These are phyloP conservation scores for Amniataba percoides DNA, from an alignment of 2,797 vertebrate species.

Conservation along the genomic window DNA sequence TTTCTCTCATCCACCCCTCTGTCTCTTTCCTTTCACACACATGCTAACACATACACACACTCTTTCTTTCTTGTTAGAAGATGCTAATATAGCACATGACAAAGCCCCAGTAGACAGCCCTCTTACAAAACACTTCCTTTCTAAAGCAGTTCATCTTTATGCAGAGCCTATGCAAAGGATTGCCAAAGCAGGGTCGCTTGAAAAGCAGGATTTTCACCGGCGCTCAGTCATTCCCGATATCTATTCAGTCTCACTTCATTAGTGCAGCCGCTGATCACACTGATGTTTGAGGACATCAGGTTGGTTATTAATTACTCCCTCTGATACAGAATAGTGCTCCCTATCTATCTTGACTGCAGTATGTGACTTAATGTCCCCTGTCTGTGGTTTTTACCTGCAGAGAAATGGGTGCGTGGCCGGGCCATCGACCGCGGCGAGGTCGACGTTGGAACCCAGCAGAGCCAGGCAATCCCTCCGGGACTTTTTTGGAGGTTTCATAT, in stretches of 20 bases:
- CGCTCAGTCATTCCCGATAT: constrained; percentile 61
- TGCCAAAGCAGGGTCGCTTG: constrained; percentile 50
- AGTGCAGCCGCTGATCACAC: constrained; percentile 65
- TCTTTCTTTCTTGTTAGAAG: constrained; percentile 71
- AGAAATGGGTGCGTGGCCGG: constrained; percentile 92
- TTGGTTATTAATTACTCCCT: constrained; percentile 67
- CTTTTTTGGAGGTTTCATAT: constrained; percentile 98
- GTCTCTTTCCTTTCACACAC: constrained; percentile 44
- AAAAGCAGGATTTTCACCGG: constrained; percentile 66
- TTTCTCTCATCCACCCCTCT: constrained; percentile 45
- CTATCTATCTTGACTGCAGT: constrained; percentile 44
- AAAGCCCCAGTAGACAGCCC: constrained; percentile 71
- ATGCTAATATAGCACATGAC: constrained; percentile 78
- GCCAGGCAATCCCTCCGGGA: constrained; percentile 94
- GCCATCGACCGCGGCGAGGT: constrained; percentile 96
- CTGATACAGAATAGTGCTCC: constrained; percentile 46
- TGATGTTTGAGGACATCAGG: constrained; percentile 64
- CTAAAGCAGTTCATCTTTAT: constrained; percentile 76
- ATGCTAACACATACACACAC: constrained; percentile 27
- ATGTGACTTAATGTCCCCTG: constrained; percentile 32
- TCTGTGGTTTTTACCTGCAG: constrained; percentile 66
- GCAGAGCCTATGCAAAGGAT: constrained; percentile 64
- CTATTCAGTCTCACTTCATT: constrained; percentile 75
- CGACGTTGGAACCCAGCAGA: constrained; percentile 93
- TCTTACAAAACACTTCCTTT: constrained; percentile 75